Evolutionary conservation across 1,140 invertebrate species (phyloP).

Genomic region (Trichonephila clavata): DNA sequence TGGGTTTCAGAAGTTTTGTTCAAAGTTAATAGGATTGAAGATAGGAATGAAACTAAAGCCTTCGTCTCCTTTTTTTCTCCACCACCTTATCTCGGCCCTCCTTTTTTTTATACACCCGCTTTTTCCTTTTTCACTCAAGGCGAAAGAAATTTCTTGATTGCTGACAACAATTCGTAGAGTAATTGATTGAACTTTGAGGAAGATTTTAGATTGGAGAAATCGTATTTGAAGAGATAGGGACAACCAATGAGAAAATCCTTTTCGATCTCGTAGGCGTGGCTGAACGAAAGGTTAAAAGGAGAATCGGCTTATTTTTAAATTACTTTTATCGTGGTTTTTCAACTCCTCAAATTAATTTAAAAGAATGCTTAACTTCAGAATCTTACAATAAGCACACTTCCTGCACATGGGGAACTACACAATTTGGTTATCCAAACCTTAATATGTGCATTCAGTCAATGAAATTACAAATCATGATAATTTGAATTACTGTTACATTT

Average conservation of each 20-base stretch:
- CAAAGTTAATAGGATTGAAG: constrained; percentile 77
- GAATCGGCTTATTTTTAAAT: too few species aligned
- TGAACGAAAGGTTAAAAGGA: not conserved
- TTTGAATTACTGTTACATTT: too few species aligned
- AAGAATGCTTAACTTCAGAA: too few species aligned
- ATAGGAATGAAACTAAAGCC: constrained; percentile 76
- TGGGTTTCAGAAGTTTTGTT: constrained; percentile 76
- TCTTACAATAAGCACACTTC: too few species aligned
- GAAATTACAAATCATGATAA: too few species aligned
- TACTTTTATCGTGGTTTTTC: too few species aligned
- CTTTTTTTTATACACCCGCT: constrained; percentile 24
- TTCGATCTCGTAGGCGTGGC: not conserved
- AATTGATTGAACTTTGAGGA: constrained; percentile 76
- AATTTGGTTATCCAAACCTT: too few species aligned
- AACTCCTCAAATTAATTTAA: too few species aligned
- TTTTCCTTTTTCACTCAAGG: constrained; percentile 18
- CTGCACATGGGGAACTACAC: too few species aligned
- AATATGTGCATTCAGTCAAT: too few species aligned
- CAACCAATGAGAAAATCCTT: constrained; percentile 5
- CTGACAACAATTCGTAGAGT: constrained; percentile 67
- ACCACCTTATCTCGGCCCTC: constrained; percentile 47
- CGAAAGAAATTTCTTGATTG: constrained; percentile 72
- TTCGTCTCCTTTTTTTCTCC: constrained; percentile 53
- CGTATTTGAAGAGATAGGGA: constrained; percentile 17
- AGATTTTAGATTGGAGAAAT: constrained; percentile 68